These are phyloP conservation scores for Podarcis lilfordi DNA, from an alignment of 2,797 vertebrate species.

Conservation along the genomic window DNA sequence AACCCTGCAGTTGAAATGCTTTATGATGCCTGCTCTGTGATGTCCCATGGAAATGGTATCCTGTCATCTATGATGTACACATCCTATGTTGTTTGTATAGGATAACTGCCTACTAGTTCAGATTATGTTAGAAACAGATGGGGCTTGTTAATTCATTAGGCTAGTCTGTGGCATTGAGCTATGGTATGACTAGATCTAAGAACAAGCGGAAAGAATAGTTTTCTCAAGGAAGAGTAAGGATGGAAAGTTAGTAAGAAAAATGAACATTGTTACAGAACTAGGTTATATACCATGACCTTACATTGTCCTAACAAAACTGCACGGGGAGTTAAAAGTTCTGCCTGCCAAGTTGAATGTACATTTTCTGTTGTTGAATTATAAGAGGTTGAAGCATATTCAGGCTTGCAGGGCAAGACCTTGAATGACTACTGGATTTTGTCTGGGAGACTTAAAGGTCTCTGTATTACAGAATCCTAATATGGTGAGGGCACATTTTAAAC, in stretches of 20 bases:
- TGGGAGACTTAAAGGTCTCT: background rate
- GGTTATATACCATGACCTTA: background rate
- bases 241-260: background rate
- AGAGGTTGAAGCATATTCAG: background rate
- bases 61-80: conserved; percentile 28
- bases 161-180: conserved; percentile 24
- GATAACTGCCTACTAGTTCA: conserved; percentile 7
- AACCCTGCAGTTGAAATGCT: conserved; percentile 41
- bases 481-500: background rate
- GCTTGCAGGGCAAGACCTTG: background rate
- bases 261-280: background rate
- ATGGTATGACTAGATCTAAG: background rate
- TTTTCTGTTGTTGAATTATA: background rate
- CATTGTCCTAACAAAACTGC: conserved; percentile 5
- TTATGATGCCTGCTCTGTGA: background rate
- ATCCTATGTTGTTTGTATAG: background rate
- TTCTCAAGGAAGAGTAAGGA: conserved; percentile 4
- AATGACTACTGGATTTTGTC: background rate
- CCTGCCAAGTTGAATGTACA: background rate
- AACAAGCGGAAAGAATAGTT: background rate
- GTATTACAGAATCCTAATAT: background rate
- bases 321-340: background rate
- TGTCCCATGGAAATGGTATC: conserved; percentile 14
- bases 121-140: conserved; percentile 19
- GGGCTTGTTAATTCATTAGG: conserved; percentile 28